Base-by-base conservation (phyloP, 2,113 vertebrate genomes). In the Mirounga angustirostris region DNA sequence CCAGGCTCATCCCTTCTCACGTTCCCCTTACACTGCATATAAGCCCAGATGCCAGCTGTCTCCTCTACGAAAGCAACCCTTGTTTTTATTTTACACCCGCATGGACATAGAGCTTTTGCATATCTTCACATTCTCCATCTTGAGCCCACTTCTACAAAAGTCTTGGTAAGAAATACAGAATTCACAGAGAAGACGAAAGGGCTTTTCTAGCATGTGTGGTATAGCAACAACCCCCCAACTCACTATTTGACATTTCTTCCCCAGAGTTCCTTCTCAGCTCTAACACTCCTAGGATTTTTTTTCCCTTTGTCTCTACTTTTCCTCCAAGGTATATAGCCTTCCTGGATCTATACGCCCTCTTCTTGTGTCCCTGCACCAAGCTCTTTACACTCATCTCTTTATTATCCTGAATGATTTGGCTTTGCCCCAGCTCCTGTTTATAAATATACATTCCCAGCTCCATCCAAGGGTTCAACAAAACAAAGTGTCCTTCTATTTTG, bases 401-500 rank as follows among this genome's bases (percentile, higher is more conserved):
- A 18, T 54, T 76, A 59, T 50, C n/a, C 43, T 78, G 65, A 91
- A 67, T 24, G 58, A 40, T 83, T 90, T 94, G 84, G 22, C 82
- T 98, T 80, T 79, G 67, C 52, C n/a, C 83, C 21, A 89, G 13
- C 12, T 43, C 33, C 30, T 91, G 14, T 82, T 82, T 43, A 36
- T 67, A 82, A 87, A 67, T 9, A 33, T 67, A 87, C 65, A 24
- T 50, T 73, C 21, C 69, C 24, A 91, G 19, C 54, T 58, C 73
- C n/a, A 79, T 89, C 89, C 92, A 86, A 97, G 43, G 36, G 30
- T 50, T 93, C 85, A 82, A 46, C 61, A 89, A 92, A 92, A 94
- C 93, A 78, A 95, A 92, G 36, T 80, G 43, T 61, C 88, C 81
- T 96, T 94, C 78, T 89, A 21, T 83, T 97, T 97, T 40, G 46